Percentiles rank a stretch among this genome's conserved stretches.
phyloP scores from a whole-genome alignment of 2,113 vertebrate genomes.

The Grammomys dolichurus region DNA sequence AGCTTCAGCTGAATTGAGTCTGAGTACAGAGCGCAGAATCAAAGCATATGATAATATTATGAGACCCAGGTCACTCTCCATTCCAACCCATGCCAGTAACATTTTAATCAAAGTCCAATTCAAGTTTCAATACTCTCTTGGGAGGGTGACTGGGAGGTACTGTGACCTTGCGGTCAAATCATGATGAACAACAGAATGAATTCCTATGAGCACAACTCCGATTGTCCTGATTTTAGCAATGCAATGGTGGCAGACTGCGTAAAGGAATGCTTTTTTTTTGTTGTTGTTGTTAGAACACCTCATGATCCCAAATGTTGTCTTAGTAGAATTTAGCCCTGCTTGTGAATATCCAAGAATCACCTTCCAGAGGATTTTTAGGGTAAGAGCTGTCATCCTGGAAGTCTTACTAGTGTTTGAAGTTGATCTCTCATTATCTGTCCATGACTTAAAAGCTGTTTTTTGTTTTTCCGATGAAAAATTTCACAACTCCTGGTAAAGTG shows the following conservation, averaged over 20 bases:
- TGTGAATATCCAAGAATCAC: conserved; percentile 96
- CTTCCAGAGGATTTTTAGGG: conserved; percentile 92
- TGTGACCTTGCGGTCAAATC: conserved; percentile 71
- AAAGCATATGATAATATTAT: not conserved
- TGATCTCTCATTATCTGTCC: conserved; percentile 88
- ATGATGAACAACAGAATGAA: conserved; percentile 70
- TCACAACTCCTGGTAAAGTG: conserved; percentile 68
- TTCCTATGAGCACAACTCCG: conserved; percentile 88
- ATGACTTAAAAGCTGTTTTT: conserved; percentile 80
- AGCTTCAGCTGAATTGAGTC: conserved; percentile 48
- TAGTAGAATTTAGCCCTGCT: conserved; percentile 94
- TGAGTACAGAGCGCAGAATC: not conserved
- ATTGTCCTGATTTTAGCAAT: conserved; percentile 86
- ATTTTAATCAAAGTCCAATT: conserved; percentile 53
- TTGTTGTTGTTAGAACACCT: conserved; percentile 29
- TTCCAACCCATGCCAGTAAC: not conserved
- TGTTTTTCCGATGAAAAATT: conserved; percentile 74
- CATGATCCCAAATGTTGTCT: conserved; percentile 93
- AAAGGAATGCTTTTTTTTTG: conserved; percentile 83
- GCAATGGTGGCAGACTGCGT: conserved; percentile 85
- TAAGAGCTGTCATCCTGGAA: conserved; percentile 90
- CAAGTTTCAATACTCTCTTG: conserved; percentile 53
- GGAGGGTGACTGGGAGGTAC: conserved; percentile 38
- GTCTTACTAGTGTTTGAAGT: conserved; percentile 84
- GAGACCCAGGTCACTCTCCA: not conserved